Base-by-base conservation (phyloP, 1,140 invertebrate species). In the Orussus abietinus region DNA sequence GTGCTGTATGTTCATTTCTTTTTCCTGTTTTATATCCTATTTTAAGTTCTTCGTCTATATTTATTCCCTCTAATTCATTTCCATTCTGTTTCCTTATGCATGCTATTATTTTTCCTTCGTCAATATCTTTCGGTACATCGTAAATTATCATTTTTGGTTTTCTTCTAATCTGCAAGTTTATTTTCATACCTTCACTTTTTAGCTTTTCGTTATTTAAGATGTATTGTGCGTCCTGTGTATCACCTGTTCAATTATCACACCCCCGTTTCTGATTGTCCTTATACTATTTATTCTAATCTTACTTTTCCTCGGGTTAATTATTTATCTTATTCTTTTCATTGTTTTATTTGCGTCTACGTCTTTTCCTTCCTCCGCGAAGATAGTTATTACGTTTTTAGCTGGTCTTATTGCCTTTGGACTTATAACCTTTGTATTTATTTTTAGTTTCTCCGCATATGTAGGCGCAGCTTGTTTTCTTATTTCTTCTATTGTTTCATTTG, bases 101-200 rank as follows among this genome's bases (percentile, higher is more conserved):
- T n/a, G n/a, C 12, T 7, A 22, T 5, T 0, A 41, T n/a, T 5
- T 41, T 13, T 3, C 28, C 37, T 0, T 33, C 28, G 1, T 19
- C 37, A 10, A 36, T n/a, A 0, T 26, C 11, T 11, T 7, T 32
- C 1, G 48, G 48, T 1, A 47, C 39, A 20, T 51, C 42, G 19
- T 37, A 51, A 1, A 51, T 17, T 0, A 54, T 18, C 0, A 54
- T n/a, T 13, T 21, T 34, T 0, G 50, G 46, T 0, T 14, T 40
- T 13, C 7, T 13, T 5, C 38, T 42, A 1, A 20, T 18, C 2
- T 39, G 40, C 7, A 17, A 32, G 4, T 4, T 29, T 1, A 33
- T 10, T 1, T n/a, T 14, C 10, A 38, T 35, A 2, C 43, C 43
- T 13, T 35, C 21, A 1, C 20, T 21, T 5, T 44, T 40, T 0